Evolutionary conservation across 1,140 invertebrate species (phyloP).

Genomic region (Drosophila repleta): DNA sequence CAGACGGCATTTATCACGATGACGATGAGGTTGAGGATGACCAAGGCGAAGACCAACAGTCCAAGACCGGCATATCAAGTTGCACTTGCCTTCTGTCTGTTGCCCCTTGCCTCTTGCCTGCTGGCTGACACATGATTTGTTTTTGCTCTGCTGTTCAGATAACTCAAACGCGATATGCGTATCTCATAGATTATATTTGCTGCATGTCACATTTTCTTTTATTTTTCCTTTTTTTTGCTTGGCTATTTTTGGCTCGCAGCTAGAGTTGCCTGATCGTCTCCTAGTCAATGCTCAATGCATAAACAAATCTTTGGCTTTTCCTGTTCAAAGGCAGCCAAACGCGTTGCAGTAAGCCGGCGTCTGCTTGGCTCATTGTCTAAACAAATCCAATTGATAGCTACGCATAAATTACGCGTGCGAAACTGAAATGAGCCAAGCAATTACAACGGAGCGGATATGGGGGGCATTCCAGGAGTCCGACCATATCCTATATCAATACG

Average conservation of each 20-base stretch:
- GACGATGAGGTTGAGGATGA: slow-evolving; percentile 27
- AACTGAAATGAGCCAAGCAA: slow-evolving; percentile 64
- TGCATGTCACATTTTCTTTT: slow-evolving; percentile 30
- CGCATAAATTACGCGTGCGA: slow-evolving; percentile 73
- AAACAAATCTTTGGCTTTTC: slow-evolving; percentile 76
- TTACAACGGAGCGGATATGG: slow-evolving; percentile 59
- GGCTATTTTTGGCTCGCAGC: slow-evolving; percentile 70
- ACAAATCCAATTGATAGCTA: slow-evolving; percentile 76
- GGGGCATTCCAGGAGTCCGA: slow-evolving; percentile 57
- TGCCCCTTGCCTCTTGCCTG: background rate
- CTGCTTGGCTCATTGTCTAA: slow-evolving; percentile 61
- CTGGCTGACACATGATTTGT: slow-evolving; percentile 54
- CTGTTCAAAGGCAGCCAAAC: slow-evolving; percentile 40
- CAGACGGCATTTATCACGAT: slow-evolving; percentile 76
- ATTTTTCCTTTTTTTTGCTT: background rate
- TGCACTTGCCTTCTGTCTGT: slow-evolving; percentile 44
- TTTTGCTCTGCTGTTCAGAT: slow-evolving; percentile 62
- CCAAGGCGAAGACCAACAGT: slow-evolving; percentile 22
- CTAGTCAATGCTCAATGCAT: slow-evolving; percentile 46
- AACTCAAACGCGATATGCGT: slow-evolving; percentile 81
- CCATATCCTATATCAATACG: slow-evolving; percentile 11
- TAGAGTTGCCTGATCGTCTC: slow-evolving; percentile 8
- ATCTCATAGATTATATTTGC: slow-evolving; percentile 76
- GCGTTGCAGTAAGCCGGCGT: slow-evolving; percentile 43
- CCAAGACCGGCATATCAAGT: slow-evolving; percentile 68